Evolutionary conservation across 2,888 invertebrate genomes (phyloP).

Genomic region (Synanthedon vespiformis): DNA sequence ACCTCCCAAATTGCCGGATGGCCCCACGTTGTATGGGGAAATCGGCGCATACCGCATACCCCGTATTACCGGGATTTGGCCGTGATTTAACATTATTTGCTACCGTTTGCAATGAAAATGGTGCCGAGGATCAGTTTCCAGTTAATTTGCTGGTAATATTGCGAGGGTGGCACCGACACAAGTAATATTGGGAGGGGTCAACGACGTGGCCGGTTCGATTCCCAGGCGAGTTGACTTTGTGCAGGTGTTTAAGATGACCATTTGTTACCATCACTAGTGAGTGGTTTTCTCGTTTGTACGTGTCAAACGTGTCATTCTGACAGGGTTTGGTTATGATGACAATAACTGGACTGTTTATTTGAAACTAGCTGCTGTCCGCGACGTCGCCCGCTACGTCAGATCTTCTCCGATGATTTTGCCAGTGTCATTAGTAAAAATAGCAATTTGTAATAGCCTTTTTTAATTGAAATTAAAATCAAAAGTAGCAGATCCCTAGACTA

Average conservation of each 20-base stretch:
- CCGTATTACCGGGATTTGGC: slow-evolving; percentile 43
- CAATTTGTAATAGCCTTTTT: no score
- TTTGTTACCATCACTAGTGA: not conserved
- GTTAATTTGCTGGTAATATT: slow-evolving; percentile 42
- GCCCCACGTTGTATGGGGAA: slow-evolving; percentile 36
- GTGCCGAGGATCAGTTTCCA: slow-evolving; percentile 42
- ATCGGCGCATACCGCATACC: slow-evolving; percentile 25
- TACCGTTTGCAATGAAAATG: slow-evolving; percentile 55
- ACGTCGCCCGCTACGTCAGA: no score
- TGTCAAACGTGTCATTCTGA: no score
- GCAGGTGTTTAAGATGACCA: not conserved
- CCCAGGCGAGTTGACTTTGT: slow-evolving; percentile 25
- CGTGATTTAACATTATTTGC: slow-evolving; percentile 55
- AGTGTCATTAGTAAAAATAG: no score
- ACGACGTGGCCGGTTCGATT: slow-evolving; percentile 22
- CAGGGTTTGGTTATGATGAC: no score
- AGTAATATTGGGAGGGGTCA: slow-evolving; percentile 13
- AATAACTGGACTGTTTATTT: no score
- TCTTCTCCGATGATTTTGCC: no score
- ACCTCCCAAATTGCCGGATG: slow-evolving; percentile 21
- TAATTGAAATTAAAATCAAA: no score
- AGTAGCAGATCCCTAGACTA: no score
- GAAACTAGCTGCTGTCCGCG: no score
- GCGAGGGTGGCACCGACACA: slow-evolving; percentile 11
- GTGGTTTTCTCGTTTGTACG: not conserved